Conservation (phyloP, 2,888 invertebrate genomes). For the Cepaea hortensis region DNA sequence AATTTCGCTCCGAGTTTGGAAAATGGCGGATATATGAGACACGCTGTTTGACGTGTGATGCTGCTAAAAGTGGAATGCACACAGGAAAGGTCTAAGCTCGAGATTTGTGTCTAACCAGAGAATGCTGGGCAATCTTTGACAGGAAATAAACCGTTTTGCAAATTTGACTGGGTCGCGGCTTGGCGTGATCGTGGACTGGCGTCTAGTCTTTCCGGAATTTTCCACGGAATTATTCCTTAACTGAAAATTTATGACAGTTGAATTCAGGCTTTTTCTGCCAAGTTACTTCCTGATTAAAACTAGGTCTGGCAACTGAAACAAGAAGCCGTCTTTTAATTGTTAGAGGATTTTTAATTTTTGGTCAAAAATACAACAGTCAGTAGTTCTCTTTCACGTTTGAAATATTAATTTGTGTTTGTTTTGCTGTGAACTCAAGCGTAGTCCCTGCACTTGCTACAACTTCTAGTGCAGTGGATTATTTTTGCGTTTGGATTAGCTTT, state of each 20-base stretch:
- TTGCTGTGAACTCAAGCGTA: too few relatives aligned
- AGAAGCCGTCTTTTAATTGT: too few relatives aligned
- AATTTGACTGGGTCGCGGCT: conserved; percentile 15
- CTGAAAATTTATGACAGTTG: conserved; percentile 10
- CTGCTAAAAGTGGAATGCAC: conserved; percentile 10
- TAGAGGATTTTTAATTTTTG: too few relatives aligned
- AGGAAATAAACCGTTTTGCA: conserved; percentile 29
- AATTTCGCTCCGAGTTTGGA: neutral
- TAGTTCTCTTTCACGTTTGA: too few relatives aligned
- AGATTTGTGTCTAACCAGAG: conserved; percentile 6
- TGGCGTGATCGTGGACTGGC: neutral
- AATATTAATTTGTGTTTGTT: too few relatives aligned
- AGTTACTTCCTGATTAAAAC: too few relatives aligned
- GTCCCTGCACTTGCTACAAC: too few relatives aligned
- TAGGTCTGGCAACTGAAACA: too few relatives aligned
- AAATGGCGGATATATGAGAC: neutral
- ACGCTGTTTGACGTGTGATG: conserved; percentile 16
- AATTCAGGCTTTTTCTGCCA: neutral
- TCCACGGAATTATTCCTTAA: neutral
- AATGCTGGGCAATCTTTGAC: neutral
- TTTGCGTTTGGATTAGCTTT: too few relatives aligned
- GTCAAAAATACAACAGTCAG: too few relatives aligned
- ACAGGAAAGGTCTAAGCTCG: conserved; percentile 20
- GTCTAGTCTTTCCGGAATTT: neutral
- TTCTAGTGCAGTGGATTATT: too few relatives aligned